Evolutionary conservation across 2,797 vertebrate species (phyloP).

Genomic region (Malurus splendens): DNA sequence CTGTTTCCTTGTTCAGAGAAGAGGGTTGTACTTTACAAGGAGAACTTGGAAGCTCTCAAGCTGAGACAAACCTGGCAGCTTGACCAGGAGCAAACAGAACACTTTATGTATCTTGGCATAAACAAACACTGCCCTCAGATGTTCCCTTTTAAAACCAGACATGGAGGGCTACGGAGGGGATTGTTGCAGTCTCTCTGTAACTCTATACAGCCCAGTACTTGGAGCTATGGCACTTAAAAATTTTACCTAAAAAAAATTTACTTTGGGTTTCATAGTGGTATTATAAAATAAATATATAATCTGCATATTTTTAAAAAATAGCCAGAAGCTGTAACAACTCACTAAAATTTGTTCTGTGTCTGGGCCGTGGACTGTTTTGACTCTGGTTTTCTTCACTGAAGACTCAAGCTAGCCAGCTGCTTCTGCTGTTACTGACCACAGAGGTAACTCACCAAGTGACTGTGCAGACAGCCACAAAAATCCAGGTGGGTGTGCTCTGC

Average conservation of each 20-base stretch:
- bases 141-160: not conserved
- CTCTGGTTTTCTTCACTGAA: not conserved
- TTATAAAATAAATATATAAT: not conserved
- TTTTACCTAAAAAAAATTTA: not conserved
- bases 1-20: not conserved
- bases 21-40: not conserved
- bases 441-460: not conserved
- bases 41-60: constrained; percentile 16
- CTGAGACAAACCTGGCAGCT: constrained; percentile 35
- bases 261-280: not conserved
- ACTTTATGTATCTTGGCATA: constrained; percentile 44
- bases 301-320: not conserved
- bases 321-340: not conserved
- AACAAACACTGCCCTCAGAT: constrained; percentile 41
- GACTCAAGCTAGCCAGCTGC: not conserved
- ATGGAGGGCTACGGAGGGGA: rapidly evolving
- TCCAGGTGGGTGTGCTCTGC: rapidly evolving
- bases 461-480: not conserved
- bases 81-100: constrained; percentile 26
- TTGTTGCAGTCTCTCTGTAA: not conserved
- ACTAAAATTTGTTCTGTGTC: not conserved
- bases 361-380: not conserved
- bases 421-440: not conserved
- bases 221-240: not conserved
- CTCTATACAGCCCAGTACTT: not conserved